These are phyloP conservation scores for Adoxophyes honmai DNA, from an alignment of 1,140 invertebrate genomes.

Conservation along the genomic window DNA sequence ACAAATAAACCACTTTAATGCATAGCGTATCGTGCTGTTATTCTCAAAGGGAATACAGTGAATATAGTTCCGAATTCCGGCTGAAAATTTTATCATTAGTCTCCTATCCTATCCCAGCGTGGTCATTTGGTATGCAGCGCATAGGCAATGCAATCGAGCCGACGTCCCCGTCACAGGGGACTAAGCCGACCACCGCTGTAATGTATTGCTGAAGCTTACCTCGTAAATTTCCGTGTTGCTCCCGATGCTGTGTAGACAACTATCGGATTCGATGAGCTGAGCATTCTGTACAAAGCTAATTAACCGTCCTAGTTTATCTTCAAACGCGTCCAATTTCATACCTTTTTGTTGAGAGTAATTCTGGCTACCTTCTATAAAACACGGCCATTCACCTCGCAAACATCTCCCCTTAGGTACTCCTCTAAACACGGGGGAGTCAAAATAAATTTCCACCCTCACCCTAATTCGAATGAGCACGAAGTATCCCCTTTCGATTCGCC, in stretches of 20 bases:
- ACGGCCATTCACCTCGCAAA: slow-evolving; percentile 68
- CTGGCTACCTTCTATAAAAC: slow-evolving; percentile 39
- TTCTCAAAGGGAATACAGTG: slow-evolving; percentile 7
- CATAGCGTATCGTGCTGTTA: neutral
- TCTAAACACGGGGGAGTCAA: slow-evolving; percentile 50
- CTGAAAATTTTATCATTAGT: slow-evolving; percentile 34
- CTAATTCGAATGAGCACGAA: slow-evolving; percentile 53
- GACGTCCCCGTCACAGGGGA: slow-evolving; percentile 30
- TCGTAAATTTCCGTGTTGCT: slow-evolving; percentile 31
- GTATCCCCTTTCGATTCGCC: slow-evolving; percentile 61
- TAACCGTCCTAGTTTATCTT: slow-evolving; percentile 6
- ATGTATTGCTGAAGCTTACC: slow-evolving; percentile 44
- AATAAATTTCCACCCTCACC: slow-evolving; percentile 70
- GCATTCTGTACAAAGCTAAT: slow-evolving; percentile 16
- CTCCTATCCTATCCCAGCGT: slow-evolving; percentile 16
- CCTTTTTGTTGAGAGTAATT: slow-evolving; percentile 26
- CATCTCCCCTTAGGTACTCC: slow-evolving; percentile 57
- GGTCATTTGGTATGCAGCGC: slow-evolving; percentile 37
- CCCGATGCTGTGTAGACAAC: slow-evolving; percentile 24
- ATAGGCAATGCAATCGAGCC: slow-evolving; percentile 39
- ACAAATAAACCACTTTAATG: slow-evolving; percentile 16
- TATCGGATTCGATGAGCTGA: slow-evolving; percentile 31
- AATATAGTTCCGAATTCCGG: slow-evolving; percentile 1
- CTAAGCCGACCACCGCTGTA: slow-evolving; percentile 25
- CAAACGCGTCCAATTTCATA: slow-evolving; percentile 16